Base-by-base conservation (phyloP, 2,888 invertebrate species). In the Cephus rjabovi region DNA sequence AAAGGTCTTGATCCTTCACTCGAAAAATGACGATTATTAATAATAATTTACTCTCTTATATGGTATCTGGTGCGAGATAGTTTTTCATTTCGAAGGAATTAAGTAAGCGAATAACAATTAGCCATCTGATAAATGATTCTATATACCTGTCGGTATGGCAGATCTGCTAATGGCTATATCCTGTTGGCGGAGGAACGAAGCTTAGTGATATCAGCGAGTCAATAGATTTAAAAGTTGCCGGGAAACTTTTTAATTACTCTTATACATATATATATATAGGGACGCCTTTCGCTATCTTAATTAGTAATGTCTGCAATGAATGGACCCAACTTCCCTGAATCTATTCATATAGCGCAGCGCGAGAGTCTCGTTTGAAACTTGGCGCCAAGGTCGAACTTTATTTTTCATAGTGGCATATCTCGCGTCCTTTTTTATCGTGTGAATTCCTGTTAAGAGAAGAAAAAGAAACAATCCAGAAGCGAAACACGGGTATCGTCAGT, bases 191-290 rank as follows among this genome's bases (percentile, higher is more conserved):
- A 56, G 40, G 40, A 15, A 23, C 6, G 40, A 56, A 56, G 40
- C 40, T 56, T 56, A 56, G 40, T 56, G 40, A 56, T 56, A 56
- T 56, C 40, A 56, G 40, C 23, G 40, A 56, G 40, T 15, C 40
- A 56, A 56, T 56, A 15, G 40, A 56, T 56, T 56, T 11, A 35
- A 74, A 79, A 79, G 75, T 79, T 77, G 75, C 35, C 73, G 31
- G 35, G 69, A 79, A 71, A 79, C 77, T 79, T 79, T 75, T 77
- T 79, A 79, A 79, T 79, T 79, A 73, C 75, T 73, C 74, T 74
- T 34, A 35, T 34, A 12, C 2, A 12, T 34, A 23, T 79, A 76
- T 75, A 75, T 31, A 34, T 34, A 34, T 75, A 75, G 30, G 75
- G 31, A n/a, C 40, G 69, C 34, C 35, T 75, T 75, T 40, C 75